Conservation (phyloP, 2,888 invertebrate species). For the Drosophila lacicola region DNA sequence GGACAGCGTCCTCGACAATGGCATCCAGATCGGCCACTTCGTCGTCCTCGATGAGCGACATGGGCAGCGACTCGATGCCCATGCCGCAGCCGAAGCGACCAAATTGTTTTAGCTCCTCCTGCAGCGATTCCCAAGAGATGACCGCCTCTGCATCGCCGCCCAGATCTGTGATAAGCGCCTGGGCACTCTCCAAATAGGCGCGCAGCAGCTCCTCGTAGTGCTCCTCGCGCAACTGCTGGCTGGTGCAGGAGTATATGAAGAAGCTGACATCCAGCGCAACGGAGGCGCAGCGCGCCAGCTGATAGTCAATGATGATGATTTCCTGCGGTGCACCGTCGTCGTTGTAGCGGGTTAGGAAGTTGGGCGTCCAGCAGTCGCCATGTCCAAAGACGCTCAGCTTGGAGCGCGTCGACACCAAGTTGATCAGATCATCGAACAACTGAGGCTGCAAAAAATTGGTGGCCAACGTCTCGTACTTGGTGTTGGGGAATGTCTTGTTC, state of each 20-base stretch:
- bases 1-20: conserved; percentile 76
- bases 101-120: conserved; percentile 85
- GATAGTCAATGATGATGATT: conserved; percentile 89
- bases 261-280: conserved; percentile 85
- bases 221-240: conserved; percentile 86
- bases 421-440: conserved; percentile 86
- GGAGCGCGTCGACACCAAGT: conserved; percentile 75
- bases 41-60: conserved; percentile 86
- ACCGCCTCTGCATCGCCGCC: conserved; percentile 87
- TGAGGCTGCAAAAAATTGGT: conserved; percentile 86
- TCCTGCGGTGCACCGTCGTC: conserved; percentile 65
- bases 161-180: conserved; percentile 86
- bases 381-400: conserved; percentile 88
- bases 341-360: conserved; percentile 87
- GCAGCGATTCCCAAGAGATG: conserved; percentile 82
- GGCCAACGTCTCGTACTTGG: conserved; percentile 87
- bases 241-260: conserved; percentile 88
- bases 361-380: conserved; percentile 92
- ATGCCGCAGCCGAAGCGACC: conserved; percentile 86
- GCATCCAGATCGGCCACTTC: conserved; percentile 86
- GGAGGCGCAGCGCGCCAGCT: conserved; percentile 86
- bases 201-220: conserved; percentile 86
- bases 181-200: conserved; percentile 87
- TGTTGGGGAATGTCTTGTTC: conserved; percentile 87
- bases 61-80: conserved; percentile 86